These are phyloP conservation scores for Nyctibius bracteatus DNA, from an alignment of 2,113 vertebrate species.

Conservation along the genomic window DNA sequence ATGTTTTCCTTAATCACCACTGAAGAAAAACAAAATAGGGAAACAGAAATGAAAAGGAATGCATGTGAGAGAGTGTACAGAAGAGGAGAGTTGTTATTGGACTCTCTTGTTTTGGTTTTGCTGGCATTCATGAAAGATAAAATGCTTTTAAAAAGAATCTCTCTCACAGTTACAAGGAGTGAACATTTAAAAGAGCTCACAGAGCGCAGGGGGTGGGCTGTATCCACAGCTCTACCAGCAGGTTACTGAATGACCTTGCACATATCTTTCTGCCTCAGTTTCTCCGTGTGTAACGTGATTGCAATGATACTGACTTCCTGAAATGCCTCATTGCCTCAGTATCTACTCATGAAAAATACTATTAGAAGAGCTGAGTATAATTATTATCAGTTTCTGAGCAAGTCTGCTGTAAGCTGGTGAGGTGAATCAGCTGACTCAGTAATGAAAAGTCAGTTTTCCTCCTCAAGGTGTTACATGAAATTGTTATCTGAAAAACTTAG, in stretches of 20 bases:
- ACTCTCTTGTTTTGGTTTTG: background rate
- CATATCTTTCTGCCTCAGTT: slow-evolving; percentile 45
- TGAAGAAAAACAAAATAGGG: background rate
- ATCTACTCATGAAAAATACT: background rate
- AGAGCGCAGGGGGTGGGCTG: background rate
- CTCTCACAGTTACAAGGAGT: background rate
- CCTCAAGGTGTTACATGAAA: background rate
- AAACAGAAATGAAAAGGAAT: background rate
- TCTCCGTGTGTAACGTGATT: background rate
- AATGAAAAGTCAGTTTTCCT: slow-evolving; percentile 22
- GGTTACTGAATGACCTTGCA: background rate
- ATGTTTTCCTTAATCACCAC: background rate
- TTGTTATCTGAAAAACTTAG: background rate
- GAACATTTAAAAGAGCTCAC: background rate
- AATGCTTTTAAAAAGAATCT: background rate
- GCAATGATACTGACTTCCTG: background rate
- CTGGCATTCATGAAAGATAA: background rate
- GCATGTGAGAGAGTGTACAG: background rate
- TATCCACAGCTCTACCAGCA: background rate
- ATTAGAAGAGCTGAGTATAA: background rate
- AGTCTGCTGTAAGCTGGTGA: background rate
- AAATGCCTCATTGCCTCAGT: slow-evolving; percentile 4
- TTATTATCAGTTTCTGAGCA: background rate
- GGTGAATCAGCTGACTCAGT: slow-evolving; percentile 8
- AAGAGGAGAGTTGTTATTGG: background rate